Conservation (phyloP, 2,113 vertebrate species). For the Dromiciops gliroides region DNA sequence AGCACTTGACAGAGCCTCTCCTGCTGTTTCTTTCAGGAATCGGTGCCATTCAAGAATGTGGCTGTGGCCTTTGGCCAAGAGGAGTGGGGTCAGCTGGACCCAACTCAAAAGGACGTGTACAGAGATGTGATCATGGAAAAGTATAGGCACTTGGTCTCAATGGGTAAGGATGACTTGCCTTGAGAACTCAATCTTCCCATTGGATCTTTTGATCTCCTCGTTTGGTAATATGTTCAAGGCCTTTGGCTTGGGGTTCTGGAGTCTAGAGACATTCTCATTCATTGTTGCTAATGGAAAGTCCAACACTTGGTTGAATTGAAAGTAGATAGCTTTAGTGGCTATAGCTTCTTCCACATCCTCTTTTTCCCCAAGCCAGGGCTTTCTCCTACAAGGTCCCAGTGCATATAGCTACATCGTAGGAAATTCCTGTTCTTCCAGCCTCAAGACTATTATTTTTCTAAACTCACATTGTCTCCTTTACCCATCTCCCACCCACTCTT, state of each 20-base stretch:
- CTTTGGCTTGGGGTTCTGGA: background rate
- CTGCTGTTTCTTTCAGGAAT: slow-evolving; percentile 55
- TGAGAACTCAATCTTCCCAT: background rate
- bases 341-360: background rate
- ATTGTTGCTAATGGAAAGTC: background rate
- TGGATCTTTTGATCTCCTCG: slow-evolving; percentile 26
- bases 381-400: background rate
- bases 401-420: background rate
- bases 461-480: background rate
- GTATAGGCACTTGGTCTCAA: slow-evolving; percentile 60
- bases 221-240: background rate
- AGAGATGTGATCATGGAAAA: slow-evolving; percentile 70
- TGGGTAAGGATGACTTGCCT: slow-evolving; percentile 59
- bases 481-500: background rate
- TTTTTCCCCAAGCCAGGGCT: background rate
- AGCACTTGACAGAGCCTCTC: background rate
- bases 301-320: background rate
- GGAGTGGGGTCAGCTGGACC: slow-evolving; percentile 59
- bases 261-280: background rate
- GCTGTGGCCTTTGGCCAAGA: slow-evolving; percentile 68
- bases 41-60: slow-evolving; percentile 69
- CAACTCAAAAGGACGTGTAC: slow-evolving; percentile 56
- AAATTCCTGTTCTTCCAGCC: background rate
- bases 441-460: background rate
- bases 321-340: background rate